A percentile compares a stretch with the other conserved stretches of the same genome.
These are phyloP conservation scores for Epizoanthus illoricatus DNA, from an alignment of 92 coral and sea anemone species.

Conservation along the genomic window DNA sequence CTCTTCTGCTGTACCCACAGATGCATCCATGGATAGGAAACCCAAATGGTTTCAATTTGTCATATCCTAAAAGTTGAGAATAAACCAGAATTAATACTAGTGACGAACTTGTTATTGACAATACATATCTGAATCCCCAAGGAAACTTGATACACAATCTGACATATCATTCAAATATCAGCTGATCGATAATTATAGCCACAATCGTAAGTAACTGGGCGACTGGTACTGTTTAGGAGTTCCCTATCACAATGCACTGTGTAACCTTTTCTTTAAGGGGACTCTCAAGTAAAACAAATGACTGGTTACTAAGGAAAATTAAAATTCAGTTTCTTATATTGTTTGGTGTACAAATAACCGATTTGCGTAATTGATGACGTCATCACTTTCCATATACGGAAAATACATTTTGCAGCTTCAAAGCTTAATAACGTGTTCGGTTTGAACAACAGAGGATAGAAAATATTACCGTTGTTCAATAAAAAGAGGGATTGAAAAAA, in stretches of 20 bases:
- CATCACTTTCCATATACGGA: no score
- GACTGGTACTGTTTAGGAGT: slow-evolving; percentile 34
- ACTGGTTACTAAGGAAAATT: no score
- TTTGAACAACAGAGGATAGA: no score
- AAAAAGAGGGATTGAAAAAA: no score
- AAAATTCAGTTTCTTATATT: no score
- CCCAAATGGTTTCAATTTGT: slow-evolving; percentile 48
- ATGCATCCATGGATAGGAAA: slow-evolving; percentile 59
- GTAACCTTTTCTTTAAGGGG: slow-evolving; percentile 10
- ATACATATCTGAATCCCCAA: slow-evolving; percentile 35
- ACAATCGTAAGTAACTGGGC: slow-evolving; percentile 34
- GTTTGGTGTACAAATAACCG: no score
- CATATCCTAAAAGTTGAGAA: slow-evolving; percentile 54
- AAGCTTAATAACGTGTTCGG: no score
- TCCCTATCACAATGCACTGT: slow-evolving; percentile 22
- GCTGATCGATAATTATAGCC: slow-evolving; percentile 35
- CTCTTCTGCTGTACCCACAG: slow-evolving; percentile 52
- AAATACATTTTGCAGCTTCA: no score
- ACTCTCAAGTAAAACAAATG: no score
- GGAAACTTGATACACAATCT: slow-evolving; percentile 31
- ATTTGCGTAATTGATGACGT: no score
- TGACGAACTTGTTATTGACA: slow-evolving; percentile 30
- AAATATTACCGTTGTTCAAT: no score
- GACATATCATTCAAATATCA: slow-evolving; percentile 35
- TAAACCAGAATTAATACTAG: slow-evolving; percentile 32